Evolutionary conservation across 2,113 vertebrate genomes (phyloP).

Genomic region (Pseudopipra pipra): DNA sequence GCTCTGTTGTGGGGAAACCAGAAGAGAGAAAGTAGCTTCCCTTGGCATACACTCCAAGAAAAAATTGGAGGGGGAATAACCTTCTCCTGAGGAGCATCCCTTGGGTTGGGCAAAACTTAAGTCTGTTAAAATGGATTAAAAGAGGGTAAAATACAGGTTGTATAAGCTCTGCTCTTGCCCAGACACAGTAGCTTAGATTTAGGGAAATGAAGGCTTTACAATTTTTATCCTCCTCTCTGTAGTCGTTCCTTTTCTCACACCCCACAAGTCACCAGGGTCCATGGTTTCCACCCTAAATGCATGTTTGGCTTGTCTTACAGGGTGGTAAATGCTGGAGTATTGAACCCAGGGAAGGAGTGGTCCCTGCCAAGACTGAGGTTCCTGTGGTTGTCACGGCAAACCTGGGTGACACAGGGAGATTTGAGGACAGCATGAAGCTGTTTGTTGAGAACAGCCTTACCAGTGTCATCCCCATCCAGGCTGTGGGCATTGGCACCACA

Average conservation of each 20-base stretch:
- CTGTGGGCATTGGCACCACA: constrained; percentile 81
- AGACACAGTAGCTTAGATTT: neutral
- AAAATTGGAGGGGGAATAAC: neutral
- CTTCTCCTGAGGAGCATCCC: neutral
- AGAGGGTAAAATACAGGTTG: neutral
- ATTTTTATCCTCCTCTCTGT: neutral
- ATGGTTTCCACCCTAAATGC: neutral
- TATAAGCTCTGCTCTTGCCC: neutral
- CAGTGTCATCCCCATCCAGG: constrained; percentile 68
- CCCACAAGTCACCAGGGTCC: neutral
- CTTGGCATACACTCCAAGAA: neutral
- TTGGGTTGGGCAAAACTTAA: neutral
- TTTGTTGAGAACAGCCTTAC: constrained; percentile 66
- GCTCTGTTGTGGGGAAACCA: neutral
- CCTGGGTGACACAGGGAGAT: constrained; percentile 77
- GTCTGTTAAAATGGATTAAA: neutral
- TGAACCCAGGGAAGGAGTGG: constrained; percentile 77
- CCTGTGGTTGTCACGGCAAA: constrained; percentile 76
- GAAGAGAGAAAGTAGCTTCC: neutral
- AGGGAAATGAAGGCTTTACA: neutral
- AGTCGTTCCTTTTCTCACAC: neutral
- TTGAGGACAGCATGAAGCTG: constrained; percentile 75
- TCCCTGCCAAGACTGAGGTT: constrained; percentile 72
- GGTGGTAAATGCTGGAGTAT: constrained; percentile 65
- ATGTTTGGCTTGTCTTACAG: constrained; percentile 64